Conservation (phyloP, 2,113 vertebrate genomes). For the Lamprologus ornatipinnis region DNA sequence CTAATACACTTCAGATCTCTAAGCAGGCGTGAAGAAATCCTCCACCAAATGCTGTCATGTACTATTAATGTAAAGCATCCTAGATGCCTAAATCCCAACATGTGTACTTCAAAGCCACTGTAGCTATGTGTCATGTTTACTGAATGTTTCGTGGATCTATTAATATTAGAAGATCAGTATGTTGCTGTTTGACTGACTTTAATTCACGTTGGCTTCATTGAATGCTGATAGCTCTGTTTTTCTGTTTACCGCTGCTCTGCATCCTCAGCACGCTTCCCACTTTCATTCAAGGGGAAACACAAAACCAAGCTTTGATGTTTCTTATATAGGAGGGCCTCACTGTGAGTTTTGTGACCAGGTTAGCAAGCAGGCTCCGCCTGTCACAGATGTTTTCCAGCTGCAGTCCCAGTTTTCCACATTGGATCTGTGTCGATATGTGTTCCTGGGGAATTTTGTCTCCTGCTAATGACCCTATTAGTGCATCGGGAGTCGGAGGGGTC, state of each 20-base stretch:
- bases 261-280: background rate
- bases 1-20: background rate
- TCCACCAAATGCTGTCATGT: background rate
- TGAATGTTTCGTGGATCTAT: background rate
- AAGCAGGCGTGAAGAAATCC: background rate
- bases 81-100: background rate
- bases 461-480: constrained; percentile 50
- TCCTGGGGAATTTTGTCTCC: background rate
- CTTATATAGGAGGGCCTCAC: background rate
- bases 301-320: constrained; percentile 8
- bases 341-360: background rate
- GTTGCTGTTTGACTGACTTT: constrained; percentile 1
- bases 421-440: background rate
- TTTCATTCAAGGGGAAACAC: background rate
- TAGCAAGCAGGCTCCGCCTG: background rate
- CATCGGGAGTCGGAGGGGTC: background rate
- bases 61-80: background rate
- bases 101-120: background rate
- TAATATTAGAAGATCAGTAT: constrained; percentile 21
- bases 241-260: background rate
- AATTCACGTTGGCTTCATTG: background rate
- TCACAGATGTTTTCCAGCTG: constrained; percentile 19
- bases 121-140: background rate
- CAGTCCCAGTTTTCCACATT: background rate
- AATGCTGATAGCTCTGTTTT: background rate